These are phyloP conservation scores for Syngnathus acus DNA, from an alignment of 2,797 vertebrate species.

Conservation along the genomic window DNA sequence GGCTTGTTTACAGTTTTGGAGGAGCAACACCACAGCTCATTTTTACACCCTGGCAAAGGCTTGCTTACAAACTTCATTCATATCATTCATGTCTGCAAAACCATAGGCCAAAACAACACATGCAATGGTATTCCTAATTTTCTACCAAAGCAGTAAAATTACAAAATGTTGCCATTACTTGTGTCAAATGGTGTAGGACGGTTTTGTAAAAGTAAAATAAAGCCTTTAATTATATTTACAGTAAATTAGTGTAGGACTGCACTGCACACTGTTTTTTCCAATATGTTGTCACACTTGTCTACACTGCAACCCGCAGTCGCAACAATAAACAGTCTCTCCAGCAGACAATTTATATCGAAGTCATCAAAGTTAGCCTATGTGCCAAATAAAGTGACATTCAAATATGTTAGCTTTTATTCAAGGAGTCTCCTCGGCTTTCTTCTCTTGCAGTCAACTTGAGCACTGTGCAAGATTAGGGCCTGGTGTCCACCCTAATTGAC, in stretches of 20 bases:
- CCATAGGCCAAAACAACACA: background rate
- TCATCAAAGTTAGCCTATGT: constrained; percentile 5
- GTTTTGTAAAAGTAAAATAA: too few relatives aligned
- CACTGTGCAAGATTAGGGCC: constrained; percentile 49
- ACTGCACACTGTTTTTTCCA: too few relatives aligned
- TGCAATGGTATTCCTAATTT: background rate
- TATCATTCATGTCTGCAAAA: background rate
- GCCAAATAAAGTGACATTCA: constrained; percentile 21
- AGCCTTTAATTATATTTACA: too few relatives aligned
- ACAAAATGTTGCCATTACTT: too few relatives aligned
- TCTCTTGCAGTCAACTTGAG: constrained; percentile 33
- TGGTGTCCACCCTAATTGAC: constrained; percentile 68
- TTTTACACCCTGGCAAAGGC: constrained; percentile 23
- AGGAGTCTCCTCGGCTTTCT: constrained; percentile 18
- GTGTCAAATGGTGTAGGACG: too few relatives aligned
- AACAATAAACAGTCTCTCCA: background rate
- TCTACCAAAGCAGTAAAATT: too few relatives aligned
- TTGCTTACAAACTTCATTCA: background rate
- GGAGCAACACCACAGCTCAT: constrained; percentile 27
- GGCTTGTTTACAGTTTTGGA: constrained; percentile 28
- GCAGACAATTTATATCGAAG: background rate
- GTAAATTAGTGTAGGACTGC: too few relatives aligned
- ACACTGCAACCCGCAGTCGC: background rate
- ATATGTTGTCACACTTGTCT: background rate
- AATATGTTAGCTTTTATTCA: background rate